Evolutionary conservation across 2,797 vertebrate genomes (phyloP).

Genomic region (Austrolebias charrua): DNA sequence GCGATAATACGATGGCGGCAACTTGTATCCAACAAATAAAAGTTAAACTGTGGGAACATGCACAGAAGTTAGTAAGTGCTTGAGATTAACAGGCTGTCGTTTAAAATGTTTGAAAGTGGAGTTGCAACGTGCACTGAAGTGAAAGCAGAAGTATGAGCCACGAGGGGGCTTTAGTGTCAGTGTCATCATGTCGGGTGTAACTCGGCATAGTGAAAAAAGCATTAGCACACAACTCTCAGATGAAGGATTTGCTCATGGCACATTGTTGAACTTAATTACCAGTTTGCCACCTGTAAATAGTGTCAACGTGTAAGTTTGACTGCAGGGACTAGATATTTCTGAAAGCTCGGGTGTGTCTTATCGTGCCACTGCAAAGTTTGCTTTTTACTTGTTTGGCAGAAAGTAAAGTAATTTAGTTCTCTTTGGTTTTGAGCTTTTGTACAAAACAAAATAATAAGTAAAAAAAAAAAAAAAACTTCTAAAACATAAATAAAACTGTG

Average conservation of each 20-base stretch:
- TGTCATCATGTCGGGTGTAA: constrained; percentile 12
- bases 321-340: not conserved
- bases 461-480: too few relatives aligned
- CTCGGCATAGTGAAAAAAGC: constrained; percentile 8
- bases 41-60: constrained; percentile 1
- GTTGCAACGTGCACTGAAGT: constrained; percentile 8
- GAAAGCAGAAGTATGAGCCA: constrained; percentile 21
- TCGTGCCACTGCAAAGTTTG: not conserved
- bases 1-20: not conserved
- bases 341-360: not conserved
- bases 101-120: constrained; percentile 10
- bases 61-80: constrained; percentile 2
- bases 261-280: constrained; percentile 20
- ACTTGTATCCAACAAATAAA: constrained; percentile 7
- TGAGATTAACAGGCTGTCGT: constrained; percentile 7
- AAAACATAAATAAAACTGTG: too few relatives aligned
- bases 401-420: not conserved
- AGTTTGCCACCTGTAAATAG: constrained; percentile 21
- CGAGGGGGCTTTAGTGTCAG: constrained; percentile 16
- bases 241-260: constrained; percentile 5
- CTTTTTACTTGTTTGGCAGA: not conserved
- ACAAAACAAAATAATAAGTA: not conserved
- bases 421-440: not conserved
- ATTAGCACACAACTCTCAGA: constrained; percentile 11
- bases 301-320: constrained; percentile 2